Evolutionary conservation across 1,140 invertebrate species (phyloP).

Genomic region (Centruroides sculpturatus): DNA sequence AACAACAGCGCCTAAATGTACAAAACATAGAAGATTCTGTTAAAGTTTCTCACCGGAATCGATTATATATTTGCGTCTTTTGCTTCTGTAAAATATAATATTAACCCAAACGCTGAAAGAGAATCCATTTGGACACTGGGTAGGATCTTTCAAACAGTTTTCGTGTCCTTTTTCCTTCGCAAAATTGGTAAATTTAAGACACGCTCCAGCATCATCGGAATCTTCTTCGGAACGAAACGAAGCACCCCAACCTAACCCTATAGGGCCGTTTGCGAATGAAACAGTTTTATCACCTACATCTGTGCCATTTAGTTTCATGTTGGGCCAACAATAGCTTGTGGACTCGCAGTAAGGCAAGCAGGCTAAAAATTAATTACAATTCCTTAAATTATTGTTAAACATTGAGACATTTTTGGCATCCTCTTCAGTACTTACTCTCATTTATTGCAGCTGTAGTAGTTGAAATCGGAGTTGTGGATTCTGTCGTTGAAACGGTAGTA

Average conservation of each 20-base stretch:
- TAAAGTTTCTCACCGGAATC: constrained; percentile 1
- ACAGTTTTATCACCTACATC: background rate
- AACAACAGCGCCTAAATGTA: background rate
- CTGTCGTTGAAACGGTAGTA: background rate
- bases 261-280: constrained; percentile 4
- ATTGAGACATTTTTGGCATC: background rate
- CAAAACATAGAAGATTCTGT: too few species aligned
- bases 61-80: background rate
- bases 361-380: background rate
- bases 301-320: background rate
- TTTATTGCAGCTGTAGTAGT: background rate
- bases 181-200: background rate
- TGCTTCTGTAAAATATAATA: constrained; percentile 2
- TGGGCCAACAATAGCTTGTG: constrained; percentile 4
- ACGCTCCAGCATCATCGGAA: background rate
- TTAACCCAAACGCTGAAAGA: constrained; percentile 8
- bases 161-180: background rate
- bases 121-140: background rate
- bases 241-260: constrained; percentile 6
- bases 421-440: too few species aligned
- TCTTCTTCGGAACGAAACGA: background rate
- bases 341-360: constrained; percentile 3
- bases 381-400: background rate
- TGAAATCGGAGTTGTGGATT: background rate
- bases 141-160: constrained; percentile 2